Evolutionary conservation across 2,113 vertebrate genomes (phyloP), one percentile per base, ranked within the genome.

Genomic region (Lepidothrix coronata): DNA sequence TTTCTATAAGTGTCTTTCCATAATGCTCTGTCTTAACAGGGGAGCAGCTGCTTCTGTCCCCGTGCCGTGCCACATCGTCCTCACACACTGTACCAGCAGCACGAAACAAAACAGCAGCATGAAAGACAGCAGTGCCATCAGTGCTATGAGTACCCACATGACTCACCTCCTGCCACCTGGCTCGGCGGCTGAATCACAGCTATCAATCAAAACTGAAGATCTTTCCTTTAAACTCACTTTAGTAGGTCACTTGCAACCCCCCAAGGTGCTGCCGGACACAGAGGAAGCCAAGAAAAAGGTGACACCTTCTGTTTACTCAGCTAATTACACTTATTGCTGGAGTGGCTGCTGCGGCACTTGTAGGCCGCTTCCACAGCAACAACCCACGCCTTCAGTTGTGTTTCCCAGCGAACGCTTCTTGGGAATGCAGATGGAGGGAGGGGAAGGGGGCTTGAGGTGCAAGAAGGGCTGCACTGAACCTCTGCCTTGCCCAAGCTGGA

Each of bases 261-360:
- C 27, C n/a, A 14, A 24, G 70, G 54, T 37, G 41, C 75, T 65
- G 63, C 73, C 14, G 66, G 78, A 78, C 85, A 27, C 59, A 54
- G 63, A 33, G 83, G 80, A 95, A 94, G 59, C 76, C 94, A 93
- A 95, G 93, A 96, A 91, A 73, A 97, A 97, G 94, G 95, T 96
- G 96, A 97, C 95, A 96, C 95, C 96, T 97, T 96, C 96, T 96
- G 96, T 96, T 95, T 92, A 75, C 70, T 94, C 88, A 48, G 92
- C 79, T 96, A 95, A 97, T 91, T 97, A 74, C 96, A 97, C 74
- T 68, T 74, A 85, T 8, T n/a, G 88, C 76, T 33, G 65, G 35
- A 66, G 59, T 3, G 12, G 49, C 28, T 0, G 1, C 54, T 77
- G 58, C 2, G 0, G 52, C 43, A 14, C 31, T 62, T 39, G 3